Conservation (phyloP, 2,113 vertebrate species). For the Beaufortia kweichowensis region DNA sequence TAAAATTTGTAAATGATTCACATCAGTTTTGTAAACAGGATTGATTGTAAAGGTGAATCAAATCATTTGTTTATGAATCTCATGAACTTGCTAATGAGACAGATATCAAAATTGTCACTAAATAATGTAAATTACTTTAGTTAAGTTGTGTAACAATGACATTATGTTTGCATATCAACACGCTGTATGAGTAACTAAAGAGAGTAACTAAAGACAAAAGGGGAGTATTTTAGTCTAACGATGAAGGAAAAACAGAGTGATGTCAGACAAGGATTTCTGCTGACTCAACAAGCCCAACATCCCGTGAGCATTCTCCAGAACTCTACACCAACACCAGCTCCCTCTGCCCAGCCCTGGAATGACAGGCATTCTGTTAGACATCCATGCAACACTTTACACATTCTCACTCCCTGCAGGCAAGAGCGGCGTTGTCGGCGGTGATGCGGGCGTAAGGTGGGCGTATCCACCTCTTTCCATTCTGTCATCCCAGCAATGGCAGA, state of each 20-base stretch:
- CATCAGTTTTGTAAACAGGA: no score
- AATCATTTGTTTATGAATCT: no score
- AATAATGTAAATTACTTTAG: no score
- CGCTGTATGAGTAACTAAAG: background rate
- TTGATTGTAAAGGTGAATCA: no score
- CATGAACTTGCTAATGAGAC: no score
- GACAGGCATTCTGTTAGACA: constrained; percentile 71
- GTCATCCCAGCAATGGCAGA: constrained; percentile 29
- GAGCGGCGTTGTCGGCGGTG: constrained; percentile 56
- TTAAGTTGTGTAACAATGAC: no score
- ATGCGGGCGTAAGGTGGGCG: constrained; percentile 53
- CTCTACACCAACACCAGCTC: constrained; percentile 37
- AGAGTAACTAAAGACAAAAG: no score
- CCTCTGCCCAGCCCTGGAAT: constrained; percentile 64
- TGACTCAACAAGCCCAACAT: constrained; percentile 28
- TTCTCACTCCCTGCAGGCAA: constrained; percentile 71
- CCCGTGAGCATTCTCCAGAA: constrained; percentile 31
- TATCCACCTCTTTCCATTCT: constrained; percentile 37
- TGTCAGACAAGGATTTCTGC: background rate
- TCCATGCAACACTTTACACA: constrained; percentile 68
- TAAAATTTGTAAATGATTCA: no score
- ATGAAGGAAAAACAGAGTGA: background rate
- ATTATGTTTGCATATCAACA: background rate
- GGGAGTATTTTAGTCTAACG: background rate
- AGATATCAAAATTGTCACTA: no score